Percentiles rank a stretch among this genome's conserved stretches.
phyloP scores from a whole-genome alignment of 2,113 vertebrate genomes.

The Piaya cayana region DNA sequence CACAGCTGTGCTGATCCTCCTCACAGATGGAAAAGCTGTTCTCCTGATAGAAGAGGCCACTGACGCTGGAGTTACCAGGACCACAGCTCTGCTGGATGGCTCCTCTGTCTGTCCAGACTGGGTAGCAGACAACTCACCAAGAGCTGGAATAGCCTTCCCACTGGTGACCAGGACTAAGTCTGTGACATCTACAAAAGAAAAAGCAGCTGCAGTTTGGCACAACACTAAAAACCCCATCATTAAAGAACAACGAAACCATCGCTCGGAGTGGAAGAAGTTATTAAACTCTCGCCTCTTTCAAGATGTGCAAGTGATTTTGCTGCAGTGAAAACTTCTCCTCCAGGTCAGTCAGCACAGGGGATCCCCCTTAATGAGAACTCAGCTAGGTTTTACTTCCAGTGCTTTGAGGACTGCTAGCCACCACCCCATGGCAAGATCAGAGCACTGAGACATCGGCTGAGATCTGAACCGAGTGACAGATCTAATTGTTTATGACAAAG shows the following conservation, averaged over 20 bases:
- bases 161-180: background rate
- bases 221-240: background rate
- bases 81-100: background rate
- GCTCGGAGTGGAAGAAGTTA: background rate
- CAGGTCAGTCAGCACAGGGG: background rate
- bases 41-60: constrained; percentile 44
- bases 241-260: background rate
- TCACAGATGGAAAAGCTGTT: constrained; percentile 28
- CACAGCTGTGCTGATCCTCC: constrained; percentile 58
- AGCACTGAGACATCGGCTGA: background rate
- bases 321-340: background rate
- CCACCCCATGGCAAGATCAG: background rate
- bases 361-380: background rate
- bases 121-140: constrained; percentile 1
- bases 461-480: background rate
- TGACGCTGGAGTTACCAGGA: constrained; percentile 6
- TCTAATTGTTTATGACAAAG: background rate
- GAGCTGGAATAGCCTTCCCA: constrained; percentile 17
- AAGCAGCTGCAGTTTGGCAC: background rate
- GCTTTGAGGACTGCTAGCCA: background rate
- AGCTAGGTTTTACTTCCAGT: background rate
- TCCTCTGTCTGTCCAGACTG: constrained; percentile 46
- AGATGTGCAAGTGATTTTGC: background rate
- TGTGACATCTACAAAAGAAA: background rate
- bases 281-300: background rate